Base-by-base conservation (phyloP, 1,140 invertebrate genomes). In the Anagrus nilaparvatae region DNA sequence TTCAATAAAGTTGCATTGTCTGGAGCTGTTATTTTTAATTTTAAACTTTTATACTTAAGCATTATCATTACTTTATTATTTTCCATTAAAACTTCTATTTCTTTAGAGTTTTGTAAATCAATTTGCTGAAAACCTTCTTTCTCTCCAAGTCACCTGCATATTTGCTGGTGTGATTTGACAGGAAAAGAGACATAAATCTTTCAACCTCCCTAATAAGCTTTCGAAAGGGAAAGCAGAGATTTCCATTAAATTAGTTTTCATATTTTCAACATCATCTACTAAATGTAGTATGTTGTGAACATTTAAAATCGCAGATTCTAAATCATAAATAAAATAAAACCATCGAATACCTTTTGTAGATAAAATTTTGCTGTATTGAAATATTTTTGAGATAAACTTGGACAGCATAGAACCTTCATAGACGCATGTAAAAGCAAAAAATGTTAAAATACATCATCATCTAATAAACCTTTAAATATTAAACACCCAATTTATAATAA, bases 141-240 rank as follows among this genome's bases (percentile, higher is more conserved):
- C n/a, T n/a, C n/a, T n/a, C n/a, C n/a, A n/a, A n/a, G n/a, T n/a
- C n/a, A n/a, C n/a, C n/a, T n/a, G n/a, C n/a, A n/a, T n/a, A n/a
- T n/a, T n/a, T n/a, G n/a, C n/a, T n/a, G n/a, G n/a, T n/a, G n/a
- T n/a, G n/a, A n/a, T n/a, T n/a, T n/a, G n/a, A n/a, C n/a, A n/a
- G n/a, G n/a, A n/a, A n/a, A n/a, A n/a, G n/a, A n/a, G n/a, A n/a
- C n/a, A n/a, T n/a, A n/a, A 24, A 16, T 1, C 8, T 44, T 51
- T 46, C 4, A 48, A 7, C 37, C 46, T 25, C 2, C 43, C 46
- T 3, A 51, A 27, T 19, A 43, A 33, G 37, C 21, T 51, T 25
- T 51, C 49, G 31, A 51, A 51, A 3, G 44, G 47, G 42, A 51
- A 51, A 2, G 41, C 44, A 5, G 49, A 41, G 4, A 48, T 25